A percentile compares a stretch with the other conserved stretches of the same genome.
Evolutionary conservation across 2,888 invertebrate species (phyloP).

Genomic region (Melipona beecheii): DNA sequence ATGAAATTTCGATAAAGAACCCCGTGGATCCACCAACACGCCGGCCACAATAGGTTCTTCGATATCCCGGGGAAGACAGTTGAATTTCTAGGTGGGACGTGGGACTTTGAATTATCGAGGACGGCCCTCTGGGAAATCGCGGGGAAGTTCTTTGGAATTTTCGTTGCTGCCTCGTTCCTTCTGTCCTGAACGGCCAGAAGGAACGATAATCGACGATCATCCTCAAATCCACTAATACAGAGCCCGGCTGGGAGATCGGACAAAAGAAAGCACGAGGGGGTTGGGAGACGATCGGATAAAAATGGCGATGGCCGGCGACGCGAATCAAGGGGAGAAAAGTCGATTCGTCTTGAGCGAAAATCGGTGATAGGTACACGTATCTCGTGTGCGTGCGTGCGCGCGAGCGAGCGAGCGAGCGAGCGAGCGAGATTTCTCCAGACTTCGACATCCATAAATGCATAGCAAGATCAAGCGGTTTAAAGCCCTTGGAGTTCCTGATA

Average conservation of each 20-base stretch:
- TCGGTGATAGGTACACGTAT: constrained; percentile 27
- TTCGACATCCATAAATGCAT: constrained; percentile 73
- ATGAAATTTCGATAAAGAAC: constrained; percentile 36
- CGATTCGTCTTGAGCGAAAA: constrained; percentile 39
- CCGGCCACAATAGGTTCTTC: constrained; percentile 6
- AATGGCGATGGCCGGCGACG: neutral
- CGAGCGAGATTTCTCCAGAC: constrained; percentile 36
- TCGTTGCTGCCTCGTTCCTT: constrained; percentile 41
- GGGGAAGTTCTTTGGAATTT: constrained; percentile 58
- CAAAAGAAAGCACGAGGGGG: neutral
- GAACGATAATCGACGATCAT: constrained; percentile 66
- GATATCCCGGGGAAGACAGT: constrained; percentile 55
- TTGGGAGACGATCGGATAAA: constrained; percentile 13
- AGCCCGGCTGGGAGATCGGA: constrained; percentile 17
- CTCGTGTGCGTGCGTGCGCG: neutral
- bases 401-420: no score
- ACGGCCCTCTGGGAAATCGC: constrained; percentile 72
- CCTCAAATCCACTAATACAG: constrained; percentile 60
- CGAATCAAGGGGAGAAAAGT: constrained; percentile 24
- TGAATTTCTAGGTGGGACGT: constrained; percentile 53
- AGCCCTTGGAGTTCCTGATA: constrained; percentile 55
- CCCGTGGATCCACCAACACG: neutral
- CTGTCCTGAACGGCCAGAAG: neutral
- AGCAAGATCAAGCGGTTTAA: constrained; percentile 66
- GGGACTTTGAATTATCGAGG: constrained; percentile 73